Base-by-base conservation (phyloP, 2,113 vertebrate genomes). In the Catagonus wagneri region DNA sequence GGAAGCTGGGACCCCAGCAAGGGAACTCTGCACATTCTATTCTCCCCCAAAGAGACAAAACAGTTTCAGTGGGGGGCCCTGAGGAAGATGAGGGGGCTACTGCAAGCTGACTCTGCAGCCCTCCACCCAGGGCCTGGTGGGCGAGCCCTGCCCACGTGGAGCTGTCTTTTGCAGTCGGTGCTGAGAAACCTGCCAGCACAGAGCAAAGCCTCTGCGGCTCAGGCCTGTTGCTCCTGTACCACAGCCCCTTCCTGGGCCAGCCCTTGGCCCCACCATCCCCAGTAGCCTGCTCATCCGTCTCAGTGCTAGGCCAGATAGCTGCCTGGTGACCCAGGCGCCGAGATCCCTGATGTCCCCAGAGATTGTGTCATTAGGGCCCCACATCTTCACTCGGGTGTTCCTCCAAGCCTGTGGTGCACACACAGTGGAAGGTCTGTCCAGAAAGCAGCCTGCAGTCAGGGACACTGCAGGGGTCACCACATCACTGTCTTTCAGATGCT, bases 1-100 rank as follows among this genome's bases (percentile, higher is more conserved):
- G 75, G 96, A 96, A 66, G 76, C 86, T 97, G 96, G 52, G 50
- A 98, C 32, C 93, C 94, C 91, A 71, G 92, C 97, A 90, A 69
- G 84, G 81, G 85, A 78, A 54, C 54, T 61, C 89, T 52, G 39
- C 63, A 75, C 83, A 13, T 58, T 50, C 83, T 65, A 32, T 54
- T 76, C 68, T 60, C 79, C 84, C 60, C 65, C 50, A 65, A 39
- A 60, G 74, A 86, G 50, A 65, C 68, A 52, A 88, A 76, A 54
- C 27, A 71, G 23, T 36, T 95, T 39, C 36, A 68, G 39, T 7
- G 25, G 56, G 68, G 27, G 13, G n/a, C 20, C 22, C 32, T 0
- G 1, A 75, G 54, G 39, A 56, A 56, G 71, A 1, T 2, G 54
- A 65, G 22, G 66, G n/a, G 4, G 27, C 27, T 39, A 11, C 14